These are phyloP conservation scores for Lamprotornis superbus DNA, from an alignment of 2,113 vertebrate genomes.

Conservation along the genomic window DNA sequence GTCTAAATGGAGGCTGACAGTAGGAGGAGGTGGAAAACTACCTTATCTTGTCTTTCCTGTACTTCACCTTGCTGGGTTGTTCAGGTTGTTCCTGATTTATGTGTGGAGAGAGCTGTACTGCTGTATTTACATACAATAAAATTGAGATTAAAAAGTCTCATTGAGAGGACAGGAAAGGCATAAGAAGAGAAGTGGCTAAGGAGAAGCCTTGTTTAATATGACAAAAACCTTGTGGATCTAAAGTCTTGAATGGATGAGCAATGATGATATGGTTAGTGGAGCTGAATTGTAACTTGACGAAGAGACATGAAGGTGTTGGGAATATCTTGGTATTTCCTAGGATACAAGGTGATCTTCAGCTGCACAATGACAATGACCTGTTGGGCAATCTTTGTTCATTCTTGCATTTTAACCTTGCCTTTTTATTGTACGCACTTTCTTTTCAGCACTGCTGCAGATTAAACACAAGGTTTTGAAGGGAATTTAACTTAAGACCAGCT, in stretches of 20 bases:
- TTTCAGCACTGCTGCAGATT: not conserved
- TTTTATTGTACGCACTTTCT: not conserved
- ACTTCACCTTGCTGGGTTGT: not conserved
- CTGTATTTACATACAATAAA: not conserved
- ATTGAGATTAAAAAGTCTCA: not conserved
- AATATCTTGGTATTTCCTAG: not conserved
- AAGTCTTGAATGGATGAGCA: not conserved
- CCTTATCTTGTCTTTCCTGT: not conserved
- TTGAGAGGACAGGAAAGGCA: not conserved
- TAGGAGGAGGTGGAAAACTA: not conserved
- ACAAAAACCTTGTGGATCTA: not conserved
- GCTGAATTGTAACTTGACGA: not conserved
- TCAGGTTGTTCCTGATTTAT: not conserved
- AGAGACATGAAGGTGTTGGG: not conserved
- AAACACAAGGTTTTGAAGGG: not conserved
- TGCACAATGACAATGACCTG: not conserved
- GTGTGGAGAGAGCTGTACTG: not conserved
- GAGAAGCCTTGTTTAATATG: not conserved
- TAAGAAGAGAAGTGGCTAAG: not conserved
- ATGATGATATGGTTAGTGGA: not conserved
- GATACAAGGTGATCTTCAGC: not conserved
- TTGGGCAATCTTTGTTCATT: not conserved
- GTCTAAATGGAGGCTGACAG: not conserved
- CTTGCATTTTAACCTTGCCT: not conserved
- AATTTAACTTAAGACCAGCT: not conserved